Percentiles rank a stretch among this genome's conserved stretches.
These are phyloP conservation scores for Leucoraja erinaceus DNA, from an alignment of 2,113 vertebrate species.

Conservation along the genomic window DNA sequence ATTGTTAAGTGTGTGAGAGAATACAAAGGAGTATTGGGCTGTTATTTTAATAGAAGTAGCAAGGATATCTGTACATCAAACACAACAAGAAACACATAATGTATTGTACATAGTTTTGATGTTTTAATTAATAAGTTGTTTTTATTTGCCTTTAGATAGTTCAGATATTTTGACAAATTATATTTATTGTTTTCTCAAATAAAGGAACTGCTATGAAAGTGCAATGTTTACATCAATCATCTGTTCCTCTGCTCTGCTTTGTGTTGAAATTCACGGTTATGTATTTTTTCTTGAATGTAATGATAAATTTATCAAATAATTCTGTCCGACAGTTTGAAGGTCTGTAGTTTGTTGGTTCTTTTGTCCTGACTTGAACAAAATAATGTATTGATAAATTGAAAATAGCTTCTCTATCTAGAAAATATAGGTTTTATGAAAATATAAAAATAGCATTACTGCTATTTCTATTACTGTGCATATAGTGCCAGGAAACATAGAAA, in stretches of 20 bases:
- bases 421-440: not conserved
- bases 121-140: not conserved
- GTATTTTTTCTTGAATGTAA: not conserved
- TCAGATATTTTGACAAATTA: not conserved
- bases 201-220: not conserved
- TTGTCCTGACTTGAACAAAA: not conserved
- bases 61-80: not conserved
- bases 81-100: not conserved
- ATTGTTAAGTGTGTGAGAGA: not conserved
- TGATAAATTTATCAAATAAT: not conserved
- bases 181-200: not conserved
- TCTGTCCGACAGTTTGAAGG: not conserved
- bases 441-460: not conserved
- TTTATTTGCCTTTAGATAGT: not conserved
- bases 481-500: not conserved
- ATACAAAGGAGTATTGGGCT: not conserved
- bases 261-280: not conserved
- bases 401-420: not conserved
- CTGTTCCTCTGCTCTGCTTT: not conserved
- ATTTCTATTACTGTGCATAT: not conserved
- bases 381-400: not conserved
- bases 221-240: not conserved
- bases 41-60: not conserved
- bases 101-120: not conserved
- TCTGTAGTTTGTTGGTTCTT: not conserved